Conservation (phyloP, 1,140 invertebrate genomes). For the Zaprionus africanus region DNA sequence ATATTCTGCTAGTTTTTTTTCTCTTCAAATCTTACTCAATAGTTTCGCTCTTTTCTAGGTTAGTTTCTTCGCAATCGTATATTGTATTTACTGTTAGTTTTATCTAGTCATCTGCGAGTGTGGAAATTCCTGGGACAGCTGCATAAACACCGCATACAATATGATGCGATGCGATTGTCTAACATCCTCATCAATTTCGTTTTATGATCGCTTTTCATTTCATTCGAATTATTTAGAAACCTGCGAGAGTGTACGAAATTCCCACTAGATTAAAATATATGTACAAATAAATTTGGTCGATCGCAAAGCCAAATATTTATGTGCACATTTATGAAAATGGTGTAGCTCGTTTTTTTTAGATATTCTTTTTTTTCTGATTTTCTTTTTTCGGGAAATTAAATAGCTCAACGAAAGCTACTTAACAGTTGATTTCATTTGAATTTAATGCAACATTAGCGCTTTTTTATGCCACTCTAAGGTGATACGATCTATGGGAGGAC, state of each 20-base stretch:
- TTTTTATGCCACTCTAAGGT: slow-evolving; percentile 65
- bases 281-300: slow-evolving; percentile 42
- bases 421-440: slow-evolving; percentile 82
- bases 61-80: not conserved
- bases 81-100: not conserved
- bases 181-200: slow-evolving; percentile 36
- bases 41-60: not conserved
- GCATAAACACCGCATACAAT: slow-evolving; percentile 38
- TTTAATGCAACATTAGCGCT: slow-evolving; percentile 82
- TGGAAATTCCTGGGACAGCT: slow-evolving; percentile 38
- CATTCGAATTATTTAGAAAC: slow-evolving; percentile 29
- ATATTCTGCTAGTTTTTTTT: not conserved
- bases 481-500: slow-evolving; percentile 58
- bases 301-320: slow-evolving; percentile 53
- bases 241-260: slow-evolving; percentile 27
- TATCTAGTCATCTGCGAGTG: slow-evolving; percentile 12
- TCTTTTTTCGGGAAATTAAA: slow-evolving; percentile 71
- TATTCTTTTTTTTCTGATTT: slow-evolving; percentile 27
- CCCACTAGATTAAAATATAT: slow-evolving; percentile 42
- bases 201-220: slow-evolving; percentile 37
- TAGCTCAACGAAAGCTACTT: slow-evolving; percentile 81
- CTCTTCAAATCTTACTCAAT: not conserved
- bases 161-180: slow-evolving; percentile 26
- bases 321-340: slow-evolving; percentile 70
- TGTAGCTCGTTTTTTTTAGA: slow-evolving; percentile 48